phyloP scores from a whole-genome alignment of 2,113 vertebrate species.

The Microcebus ravelobensis region DNA sequence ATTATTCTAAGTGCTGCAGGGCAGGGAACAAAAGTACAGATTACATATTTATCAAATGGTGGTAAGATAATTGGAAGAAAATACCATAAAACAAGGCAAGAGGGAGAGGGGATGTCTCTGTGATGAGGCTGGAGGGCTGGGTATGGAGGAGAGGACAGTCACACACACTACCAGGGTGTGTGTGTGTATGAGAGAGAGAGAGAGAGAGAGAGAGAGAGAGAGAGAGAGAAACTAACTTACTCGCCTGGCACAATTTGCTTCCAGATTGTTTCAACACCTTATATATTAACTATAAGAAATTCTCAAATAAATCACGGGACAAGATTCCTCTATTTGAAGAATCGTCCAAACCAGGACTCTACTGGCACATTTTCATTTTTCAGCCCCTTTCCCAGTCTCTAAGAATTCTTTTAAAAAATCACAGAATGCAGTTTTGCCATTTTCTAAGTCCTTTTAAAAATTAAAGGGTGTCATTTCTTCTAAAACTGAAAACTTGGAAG shows the following conservation, averaged over 20 bases:
- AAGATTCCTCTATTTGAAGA: not conserved
- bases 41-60: fast-evolving
- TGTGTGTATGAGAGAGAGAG: not conserved
- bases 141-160: fast-evolving
- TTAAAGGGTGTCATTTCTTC: not conserved
- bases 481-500: not conserved
- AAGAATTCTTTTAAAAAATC: not conserved
- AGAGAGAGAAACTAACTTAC: not conserved
- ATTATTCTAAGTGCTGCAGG: not conserved
- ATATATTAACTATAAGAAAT: not conserved
- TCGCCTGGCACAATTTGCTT: not conserved
- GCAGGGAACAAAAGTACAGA: not conserved
- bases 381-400: not conserved
- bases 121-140: not conserved
- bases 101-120: fast-evolving
- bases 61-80: not conserved
- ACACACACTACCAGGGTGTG: not conserved
- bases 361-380: not conserved
- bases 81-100: not conserved
- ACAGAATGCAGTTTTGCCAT: not conserved
- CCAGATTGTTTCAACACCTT: not conserved
- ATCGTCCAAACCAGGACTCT: not conserved
- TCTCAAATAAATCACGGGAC: not conserved
- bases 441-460: not conserved
- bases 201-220: not conserved